These are phyloP conservation scores for Limnothrissa miodon DNA, from an alignment of 2,113 vertebrate species.

Conservation along the genomic window DNA sequence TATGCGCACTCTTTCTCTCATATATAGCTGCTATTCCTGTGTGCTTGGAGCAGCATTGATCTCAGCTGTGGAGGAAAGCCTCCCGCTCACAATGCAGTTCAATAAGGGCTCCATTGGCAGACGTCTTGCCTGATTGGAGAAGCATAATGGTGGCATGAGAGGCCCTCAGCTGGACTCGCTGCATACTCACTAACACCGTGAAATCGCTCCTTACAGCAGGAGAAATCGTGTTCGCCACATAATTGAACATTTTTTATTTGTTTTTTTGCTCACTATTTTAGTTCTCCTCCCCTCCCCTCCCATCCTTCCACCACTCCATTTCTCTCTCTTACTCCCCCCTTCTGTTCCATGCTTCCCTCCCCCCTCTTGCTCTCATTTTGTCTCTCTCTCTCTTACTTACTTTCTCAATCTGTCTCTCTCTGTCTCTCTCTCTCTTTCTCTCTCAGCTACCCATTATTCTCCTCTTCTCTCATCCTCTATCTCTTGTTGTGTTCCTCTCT, in stretches of 20 bases:
- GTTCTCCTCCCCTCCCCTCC: slow-evolving; percentile 48
- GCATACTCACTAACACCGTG: slow-evolving; percentile 90
- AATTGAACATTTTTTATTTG: slow-evolving; percentile 93
- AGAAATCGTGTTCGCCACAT: slow-evolving; percentile 98
- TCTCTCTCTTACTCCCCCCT: slow-evolving; percentile 44
- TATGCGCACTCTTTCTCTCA: too few species aligned
- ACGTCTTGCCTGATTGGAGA: slow-evolving; percentile 80
- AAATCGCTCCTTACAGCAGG: slow-evolving; percentile 99
- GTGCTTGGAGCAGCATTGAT: slow-evolving; percentile 93
- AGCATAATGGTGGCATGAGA: slow-evolving; percentile 90
- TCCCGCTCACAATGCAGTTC: slow-evolving; percentile 94
- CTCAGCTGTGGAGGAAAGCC: slow-evolving; percentile 87
- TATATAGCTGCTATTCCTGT: too few species aligned
- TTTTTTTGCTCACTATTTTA: slow-evolving; percentile 71
- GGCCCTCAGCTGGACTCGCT: slow-evolving; percentile 94
- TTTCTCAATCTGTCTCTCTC: background rate
- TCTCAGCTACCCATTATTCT: slow-evolving; percentile 14
- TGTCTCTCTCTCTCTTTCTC: slow-evolving; percentile 44
- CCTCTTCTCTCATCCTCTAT: too few species aligned
- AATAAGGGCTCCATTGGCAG: slow-evolving; percentile 96
- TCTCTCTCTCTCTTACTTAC: background rate
- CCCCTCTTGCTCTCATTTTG: background rate
- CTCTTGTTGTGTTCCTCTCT: too few species aligned
- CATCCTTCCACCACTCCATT: background rate
- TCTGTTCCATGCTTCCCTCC: slow-evolving; percentile 49